Evolutionary conservation across 2,113 vertebrate genomes (phyloP).

Genomic region (Aleadryas rufinucha): DNA sequence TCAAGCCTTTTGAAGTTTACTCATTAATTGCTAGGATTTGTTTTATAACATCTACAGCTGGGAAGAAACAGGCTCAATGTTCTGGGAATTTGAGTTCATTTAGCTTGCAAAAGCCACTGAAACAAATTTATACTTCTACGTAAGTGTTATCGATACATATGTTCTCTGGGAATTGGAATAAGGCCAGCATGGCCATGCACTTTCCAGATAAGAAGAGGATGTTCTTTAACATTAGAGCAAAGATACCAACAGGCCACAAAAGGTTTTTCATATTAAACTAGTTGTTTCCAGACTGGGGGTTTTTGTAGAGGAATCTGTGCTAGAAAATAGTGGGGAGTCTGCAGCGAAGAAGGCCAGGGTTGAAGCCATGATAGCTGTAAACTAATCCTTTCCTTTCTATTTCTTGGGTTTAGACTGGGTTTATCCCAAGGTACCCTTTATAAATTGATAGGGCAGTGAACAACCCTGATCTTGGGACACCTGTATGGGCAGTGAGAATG

Average conservation of each 20-base stretch:
- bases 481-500: neutral
- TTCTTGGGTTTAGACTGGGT: neutral
- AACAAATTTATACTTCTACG: neutral
- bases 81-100: neutral
- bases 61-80: neutral
- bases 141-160: neutral
- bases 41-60: neutral
- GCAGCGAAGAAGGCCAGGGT: accelerated
- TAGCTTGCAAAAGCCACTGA: neutral
- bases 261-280: neutral
- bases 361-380: neutral
- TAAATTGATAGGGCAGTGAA: neutral
- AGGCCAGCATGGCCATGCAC: neutral
- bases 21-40: neutral
- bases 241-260: neutral
- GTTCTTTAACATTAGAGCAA: neutral
- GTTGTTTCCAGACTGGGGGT: neutral
- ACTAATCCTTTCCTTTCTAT: neutral
- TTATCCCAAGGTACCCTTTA: neutral
- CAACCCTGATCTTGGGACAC: neutral
- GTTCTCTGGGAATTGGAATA: neutral
- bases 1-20: neutral
- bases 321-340: neutral
- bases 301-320: neutral
- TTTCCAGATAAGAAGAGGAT: neutral